Base-by-base conservation (phyloP, 2,113 vertebrate species). In the Eonycteris spelaea region DNA sequence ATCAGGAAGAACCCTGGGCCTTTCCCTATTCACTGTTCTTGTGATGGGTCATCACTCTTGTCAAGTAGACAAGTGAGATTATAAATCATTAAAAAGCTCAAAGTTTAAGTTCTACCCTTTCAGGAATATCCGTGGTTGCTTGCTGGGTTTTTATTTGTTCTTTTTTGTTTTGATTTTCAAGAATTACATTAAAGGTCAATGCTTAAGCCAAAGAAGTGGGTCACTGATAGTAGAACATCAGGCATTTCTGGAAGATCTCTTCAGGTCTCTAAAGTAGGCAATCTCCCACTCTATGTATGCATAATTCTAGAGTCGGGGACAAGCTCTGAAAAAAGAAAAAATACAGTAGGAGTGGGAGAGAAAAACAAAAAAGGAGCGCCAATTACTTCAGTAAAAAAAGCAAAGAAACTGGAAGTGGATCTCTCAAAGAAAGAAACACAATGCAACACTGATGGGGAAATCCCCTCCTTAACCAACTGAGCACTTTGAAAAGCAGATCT, bases 111-210 rank as follows among this genome's bases (percentile, higher is more conserved):
- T 7, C 43, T 24, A 55, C 43, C 22, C n/a, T 80, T 91, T 91
- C 74, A 65, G n/a, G 8, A 26, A 73, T 45, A 65, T 30, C 53
- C 35, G 24, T 38, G 53, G 35, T 75, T 43, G 45, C 45, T n/a
- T n/a, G 2, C 35, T 35, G 43, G 57, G 35, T 30, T 61, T 80
- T 55, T 38, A 40, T 48, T 78, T 53, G 19, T n/a, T 68, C 63
- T 28, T 68, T 78, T 95, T 75, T 93, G 26, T 80, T 94, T 61
- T 79, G 9, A 87, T 53, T 87, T 85, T 88, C 91, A 65, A 75
- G 43, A 78, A 90, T 48, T 95, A 67, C 48, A 74, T 48, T 57
- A 77, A 89, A 93, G 9, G 77, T 63, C 18, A 67, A 68, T 43
- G 70, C 28, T 59, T 80, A 61, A 86, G 68, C 26, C 35, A 18